Base-by-base conservation (phyloP, 37 sponge, comb jelly and placozoan genomes). In the Geodia barretti region DNA sequence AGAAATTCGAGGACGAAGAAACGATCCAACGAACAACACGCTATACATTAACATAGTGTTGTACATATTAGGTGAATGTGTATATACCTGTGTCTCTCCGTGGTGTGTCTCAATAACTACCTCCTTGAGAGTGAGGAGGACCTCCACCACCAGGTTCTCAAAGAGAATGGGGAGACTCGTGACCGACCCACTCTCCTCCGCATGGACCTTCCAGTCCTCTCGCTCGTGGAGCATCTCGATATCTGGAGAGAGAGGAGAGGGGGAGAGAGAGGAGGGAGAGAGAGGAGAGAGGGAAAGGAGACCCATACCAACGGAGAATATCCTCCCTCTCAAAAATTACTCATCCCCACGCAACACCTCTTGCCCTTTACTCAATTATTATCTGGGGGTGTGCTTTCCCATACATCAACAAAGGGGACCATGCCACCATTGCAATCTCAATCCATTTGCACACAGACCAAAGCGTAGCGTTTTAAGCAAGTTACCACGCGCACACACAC, bases 111-210 rank as follows among this genome's bases (percentile, higher is more conserved):
- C 90, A 21, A 86, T 64, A 3, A 97, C 93, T 4, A 94, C 84
- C 65, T 94, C 95, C 80, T 89, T 93, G 61, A 97, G 86, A 17
- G 88, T 83, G 43, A 97, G 81, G 2, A 97, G 79, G 19, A 86
- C 79, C 62, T 94, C 93, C 77, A 94, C 83, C 36, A 89, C 81
- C 3, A 86, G 78, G 79, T 89, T 94, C 89, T 97, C 97, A 80
- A 97, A 88, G 75, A 94, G 83, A 23, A 94, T 68, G 21, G 97
- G 97, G 40, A 96, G 75, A 43, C 89, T 91, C 60, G 97, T 93
- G 37, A 96, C 84, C 67, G 79, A 71, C 1, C 91, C 91, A 23
- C 91, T 80, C 64, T 93, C 97, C 64, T 96, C 97, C 23, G 85
- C 85, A 30, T 93, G 94, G 64, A 89, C 78, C 71, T 74, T 67